Base-by-base conservation (phyloP, 1,140 invertebrate genomes). In the Galleria mellonella region DNA sequence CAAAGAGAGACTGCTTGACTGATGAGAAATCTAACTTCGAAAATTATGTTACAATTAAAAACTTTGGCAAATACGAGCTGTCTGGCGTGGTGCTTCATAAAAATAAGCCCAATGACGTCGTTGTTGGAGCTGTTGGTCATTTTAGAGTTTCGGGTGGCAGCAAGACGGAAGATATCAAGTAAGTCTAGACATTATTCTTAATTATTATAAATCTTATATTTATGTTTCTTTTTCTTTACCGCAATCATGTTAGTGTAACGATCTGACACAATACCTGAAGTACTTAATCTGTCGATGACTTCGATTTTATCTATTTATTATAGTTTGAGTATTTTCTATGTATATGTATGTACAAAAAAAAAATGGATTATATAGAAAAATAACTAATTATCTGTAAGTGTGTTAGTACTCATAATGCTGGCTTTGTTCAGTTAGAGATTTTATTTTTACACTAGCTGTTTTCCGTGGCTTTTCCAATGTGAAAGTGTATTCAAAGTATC, bases 51-150 rank as follows among this genome's bases (percentile, higher is more conserved):
- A 87, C 89, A 23, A 42, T 93, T 1, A 88, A 89, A 5, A 88
- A 89, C n/a, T 87, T 90, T 9, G 89, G 88, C 15, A 91, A 89
- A 66, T 89, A 91, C 48, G 87, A 91, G 54, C 71, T 91, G 0
- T 89, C 89, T 6, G 88, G 89, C n/a, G 82, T 85, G 0, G 72
- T 92, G 0, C 70, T 75, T 0, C 87, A 90, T 55, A 86, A 88
- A 17, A 51, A 87, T 1, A 84, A 87, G 41, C 71, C 83, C 0
- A 84, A 89, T 4, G 88, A 90, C 38, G 53, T 89, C 0, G 87
- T 91, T 37, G 48, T 90, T 39, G 87, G 88, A 32, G 57, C 90
- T 9, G 42, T 75, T 38, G 82, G 82, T 47, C 75, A 85, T 38
- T 41, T 85, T 9, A 85, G 83, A 33, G 47, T 82, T 4, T 51